phyloP scores from a whole-genome alignment of 2,113 vertebrate genomes.

The Melierax canorus region DNA sequence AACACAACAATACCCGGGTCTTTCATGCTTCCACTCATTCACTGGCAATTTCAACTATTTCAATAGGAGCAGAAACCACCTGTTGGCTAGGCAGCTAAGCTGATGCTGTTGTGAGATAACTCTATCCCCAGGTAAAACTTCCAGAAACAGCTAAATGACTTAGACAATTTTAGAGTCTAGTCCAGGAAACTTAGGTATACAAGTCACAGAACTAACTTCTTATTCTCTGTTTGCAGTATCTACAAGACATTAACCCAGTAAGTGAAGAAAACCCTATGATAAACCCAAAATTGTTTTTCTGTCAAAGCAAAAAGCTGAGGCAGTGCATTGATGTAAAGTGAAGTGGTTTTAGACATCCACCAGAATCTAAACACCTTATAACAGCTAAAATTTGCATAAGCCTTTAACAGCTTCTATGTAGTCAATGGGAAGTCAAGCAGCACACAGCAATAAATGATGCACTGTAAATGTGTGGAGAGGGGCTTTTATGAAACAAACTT shows the following conservation, averaged over 20 bases:
- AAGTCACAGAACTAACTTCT: background rate
- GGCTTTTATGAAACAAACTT: background rate
- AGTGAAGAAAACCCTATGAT: background rate
- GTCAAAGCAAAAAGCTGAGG: background rate
- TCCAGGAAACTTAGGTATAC: background rate
- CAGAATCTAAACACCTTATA: background rate
- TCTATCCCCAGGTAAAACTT: background rate
- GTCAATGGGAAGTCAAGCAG: background rate
- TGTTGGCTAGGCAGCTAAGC: background rate
- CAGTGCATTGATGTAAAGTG: background rate
- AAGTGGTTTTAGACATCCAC: background rate
- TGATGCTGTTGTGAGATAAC: background rate
- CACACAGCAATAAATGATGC: background rate
- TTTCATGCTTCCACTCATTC: background rate
- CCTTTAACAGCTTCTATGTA: background rate
- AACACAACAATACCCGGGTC: background rate
- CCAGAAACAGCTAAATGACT: background rate
- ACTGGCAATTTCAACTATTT: background rate
- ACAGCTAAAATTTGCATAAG: background rate
- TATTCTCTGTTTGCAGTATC: background rate
- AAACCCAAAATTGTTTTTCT: background rate
- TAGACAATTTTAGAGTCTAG: background rate
- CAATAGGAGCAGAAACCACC: background rate
- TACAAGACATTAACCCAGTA: background rate
- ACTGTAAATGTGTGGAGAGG: background rate